Evolutionary conservation across 2,888 invertebrate genomes (phyloP).

Genomic region (Lottia scabra): DNA sequence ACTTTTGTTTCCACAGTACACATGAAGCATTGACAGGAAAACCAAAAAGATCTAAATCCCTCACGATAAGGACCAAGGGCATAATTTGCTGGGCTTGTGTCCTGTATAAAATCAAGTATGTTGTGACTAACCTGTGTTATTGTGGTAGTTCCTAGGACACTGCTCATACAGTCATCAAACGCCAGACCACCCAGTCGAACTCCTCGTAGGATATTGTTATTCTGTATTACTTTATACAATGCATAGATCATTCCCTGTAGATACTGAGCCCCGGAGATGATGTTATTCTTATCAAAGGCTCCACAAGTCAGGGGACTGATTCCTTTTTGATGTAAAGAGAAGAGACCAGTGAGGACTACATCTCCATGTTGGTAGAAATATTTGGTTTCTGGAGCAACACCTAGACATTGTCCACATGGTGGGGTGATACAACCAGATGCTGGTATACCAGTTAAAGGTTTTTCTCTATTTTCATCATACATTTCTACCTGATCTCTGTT

Average conservation of each 20-base stretch:
- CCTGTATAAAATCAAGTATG: too few relatives aligned
- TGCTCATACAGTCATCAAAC: slow-evolving; percentile 56
- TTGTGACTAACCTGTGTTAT: slow-evolving; percentile 29
- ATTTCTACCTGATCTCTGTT: slow-evolving; percentile 44
- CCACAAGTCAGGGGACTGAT: slow-evolving; percentile 47
- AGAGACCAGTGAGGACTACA: slow-evolving; percentile 53
- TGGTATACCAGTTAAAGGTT: slow-evolving; percentile 34
- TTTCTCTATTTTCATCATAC: slow-evolving; percentile 43
- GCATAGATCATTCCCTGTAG: slow-evolving; percentile 57
- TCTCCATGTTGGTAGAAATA: slow-evolving; percentile 59
- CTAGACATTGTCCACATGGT: slow-evolving; percentile 52
- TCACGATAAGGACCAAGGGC: too few relatives aligned
- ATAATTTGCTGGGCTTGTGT: too few relatives aligned
- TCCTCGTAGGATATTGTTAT: slow-evolving; percentile 27
- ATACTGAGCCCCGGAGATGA: slow-evolving; percentile 43
- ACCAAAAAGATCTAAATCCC: too few relatives aligned
- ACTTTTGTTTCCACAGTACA: too few relatives aligned
- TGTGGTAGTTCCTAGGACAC: slow-evolving; percentile 33
- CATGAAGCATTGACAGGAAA: too few relatives aligned
- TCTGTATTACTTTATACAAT: slow-evolving; percentile 32
- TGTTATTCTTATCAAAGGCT: slow-evolving; percentile 22
- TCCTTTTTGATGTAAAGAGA: slow-evolving; percentile 52
- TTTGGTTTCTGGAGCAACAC: slow-evolving; percentile 38
- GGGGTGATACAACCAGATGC: slow-evolving; percentile 49
- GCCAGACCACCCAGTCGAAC: slow-evolving; percentile 47